Conservation (phyloP, 2,888 invertebrate genomes). For the Iphiclides podalirius region DNA sequence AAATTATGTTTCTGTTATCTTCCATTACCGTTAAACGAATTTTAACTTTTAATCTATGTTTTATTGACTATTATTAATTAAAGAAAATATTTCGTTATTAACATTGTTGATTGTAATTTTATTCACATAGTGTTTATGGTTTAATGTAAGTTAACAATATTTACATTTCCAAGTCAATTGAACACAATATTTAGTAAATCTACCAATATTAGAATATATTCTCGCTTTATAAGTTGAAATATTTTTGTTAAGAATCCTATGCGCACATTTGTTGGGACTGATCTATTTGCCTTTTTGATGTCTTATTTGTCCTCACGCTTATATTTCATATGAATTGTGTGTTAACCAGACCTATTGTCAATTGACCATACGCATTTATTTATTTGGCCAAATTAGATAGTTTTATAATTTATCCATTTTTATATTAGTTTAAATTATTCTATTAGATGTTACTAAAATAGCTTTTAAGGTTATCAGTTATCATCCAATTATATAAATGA, state of each 20-base stretch:
- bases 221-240: constrained; percentile 2
- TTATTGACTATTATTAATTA: neutral
- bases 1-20: constrained; percentile 1
- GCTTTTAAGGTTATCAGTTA: too few relatives aligned
- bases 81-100: constrained; percentile 9
- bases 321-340: neutral
- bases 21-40: neutral
- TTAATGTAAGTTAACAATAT: neutral
- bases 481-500: too few relatives aligned
- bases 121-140: constrained; percentile 2
- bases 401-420: too few relatives aligned
- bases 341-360: neutral
- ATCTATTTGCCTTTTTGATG: neutral
- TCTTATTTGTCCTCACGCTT: neutral
- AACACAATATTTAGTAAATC: constrained; percentile 3
- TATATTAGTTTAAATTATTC: too few relatives aligned
- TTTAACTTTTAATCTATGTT: constrained; percentile 4
- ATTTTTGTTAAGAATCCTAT: neutral
- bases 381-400: too few relatives aligned
- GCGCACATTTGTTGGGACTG: constrained; percentile 7
- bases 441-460: too few relatives aligned
- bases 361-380: too few relatives aligned
- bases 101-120: constrained; percentile 3
- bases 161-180: constrained; percentile 20
- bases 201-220: neutral